Evolutionary conservation across 2,888 invertebrate genomes (phyloP).

Genomic region (Geophilus truncorum): DNA sequence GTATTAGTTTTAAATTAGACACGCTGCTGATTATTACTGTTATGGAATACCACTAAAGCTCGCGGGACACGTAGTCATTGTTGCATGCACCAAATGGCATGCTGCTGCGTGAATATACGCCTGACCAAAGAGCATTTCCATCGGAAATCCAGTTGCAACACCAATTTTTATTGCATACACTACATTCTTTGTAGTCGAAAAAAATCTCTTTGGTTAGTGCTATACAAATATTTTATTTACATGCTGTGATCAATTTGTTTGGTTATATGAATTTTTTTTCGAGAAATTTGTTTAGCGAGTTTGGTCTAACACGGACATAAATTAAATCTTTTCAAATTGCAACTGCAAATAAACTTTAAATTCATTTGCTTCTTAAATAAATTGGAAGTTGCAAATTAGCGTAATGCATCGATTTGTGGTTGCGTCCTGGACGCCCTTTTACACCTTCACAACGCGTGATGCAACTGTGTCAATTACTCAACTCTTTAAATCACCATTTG

Average conservation of each 20-base stretch:
- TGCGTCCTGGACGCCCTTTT: neutral
- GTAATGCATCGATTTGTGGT: constrained; percentile 2
- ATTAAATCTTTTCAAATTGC: neutral
- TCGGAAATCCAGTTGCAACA: neutral
- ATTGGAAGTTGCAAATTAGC: neutral
- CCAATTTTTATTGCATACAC: neutral
- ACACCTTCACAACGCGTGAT: neutral
- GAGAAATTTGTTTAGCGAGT: neutral
- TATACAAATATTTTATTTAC: no score
- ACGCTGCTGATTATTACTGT: neutral
- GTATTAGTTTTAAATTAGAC: neutral
- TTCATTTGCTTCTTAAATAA: neutral
- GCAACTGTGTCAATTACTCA: neutral
- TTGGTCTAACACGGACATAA: neutral
- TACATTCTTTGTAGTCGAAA: neutral
- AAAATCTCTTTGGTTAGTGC: no score
- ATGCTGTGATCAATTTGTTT: no score
- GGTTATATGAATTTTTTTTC: neutral
- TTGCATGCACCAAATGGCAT: neutral
- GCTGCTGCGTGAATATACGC: neutral
- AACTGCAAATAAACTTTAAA: neutral
- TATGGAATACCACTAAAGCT: neutral
- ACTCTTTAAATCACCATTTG: neutral
- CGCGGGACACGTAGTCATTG: no score
- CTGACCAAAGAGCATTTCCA: neutral